Base-by-base conservation (phyloP, 2,888 invertebrate species). In the Drosophila longiperda region DNA sequence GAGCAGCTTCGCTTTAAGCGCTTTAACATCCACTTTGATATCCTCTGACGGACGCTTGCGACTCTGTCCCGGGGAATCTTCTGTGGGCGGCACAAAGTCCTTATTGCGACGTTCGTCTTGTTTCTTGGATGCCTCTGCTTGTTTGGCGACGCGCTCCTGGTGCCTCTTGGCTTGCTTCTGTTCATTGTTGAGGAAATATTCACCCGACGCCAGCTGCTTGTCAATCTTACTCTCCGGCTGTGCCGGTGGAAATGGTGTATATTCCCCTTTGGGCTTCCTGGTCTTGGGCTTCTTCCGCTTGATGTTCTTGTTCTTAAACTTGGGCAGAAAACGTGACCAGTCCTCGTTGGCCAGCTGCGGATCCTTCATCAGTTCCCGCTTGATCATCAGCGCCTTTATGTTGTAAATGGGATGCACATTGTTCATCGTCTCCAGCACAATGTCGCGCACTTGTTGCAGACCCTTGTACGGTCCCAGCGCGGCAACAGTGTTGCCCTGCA, bases 371-470 rank as follows among this genome's bases (percentile, higher is more conserved):
- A 99, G 93, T 93, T 99, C 99, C 82, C 96, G 95, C 92, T 99
- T 99, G 59, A 99, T 99, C 99, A 99, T 99, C 59, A 99, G 93
- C 3, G 98, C 97, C 94, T 99, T 97, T 1, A 99, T 98, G 90
- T 99, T 99, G 91, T 99, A 99, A 92, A 99, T 98, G 1, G 99
- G 99, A 94, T 99, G 99, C 64, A 99, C 95, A 93, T 99, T 99
- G 91, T 97, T 98, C 99, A 99, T 99, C 0, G 99, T 99, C 86
- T 99, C 99, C 91, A 97, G 96, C 1, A 98, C 97, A 87, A 99
- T 97, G 83, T 97, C 96, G 65, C 99, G 94, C 0, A 97, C 97
- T 92, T 97, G 97, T 66, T 96, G 95, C 32, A 98, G 92, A 0
- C 99, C 99, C 93, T 96, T 97, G 91, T 98, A 97, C 2, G 99